Evolutionary conservation across 2,797 vertebrate species (phyloP).

Genomic region (Manis pentadactyla): DNA sequence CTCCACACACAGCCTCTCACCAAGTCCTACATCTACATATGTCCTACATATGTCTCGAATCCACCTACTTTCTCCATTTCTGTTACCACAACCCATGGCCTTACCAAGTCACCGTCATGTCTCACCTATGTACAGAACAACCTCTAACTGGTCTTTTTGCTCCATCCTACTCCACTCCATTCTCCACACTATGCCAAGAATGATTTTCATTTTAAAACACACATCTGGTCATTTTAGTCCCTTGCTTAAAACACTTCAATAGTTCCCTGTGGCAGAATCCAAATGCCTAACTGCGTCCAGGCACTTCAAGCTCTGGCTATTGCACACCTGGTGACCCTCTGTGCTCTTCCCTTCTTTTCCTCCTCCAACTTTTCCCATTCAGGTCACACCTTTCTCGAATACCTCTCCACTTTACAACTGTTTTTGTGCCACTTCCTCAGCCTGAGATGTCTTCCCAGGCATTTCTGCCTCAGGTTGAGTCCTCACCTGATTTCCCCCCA

Average conservation of each 20-base stretch:
- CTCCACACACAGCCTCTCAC: not conserved
- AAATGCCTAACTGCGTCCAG: not conserved
- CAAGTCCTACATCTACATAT: not conserved
- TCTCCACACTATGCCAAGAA: not conserved
- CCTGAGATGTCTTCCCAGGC: not conserved
- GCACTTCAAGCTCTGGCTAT: not conserved
- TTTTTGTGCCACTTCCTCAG: not conserved
- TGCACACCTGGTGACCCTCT: not conserved
- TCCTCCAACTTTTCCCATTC: not conserved
- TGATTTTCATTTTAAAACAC: not conserved
- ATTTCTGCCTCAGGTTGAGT: not conserved
- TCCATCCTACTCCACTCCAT: not conserved
- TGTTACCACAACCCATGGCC: not conserved
- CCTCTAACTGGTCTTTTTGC: not conserved
- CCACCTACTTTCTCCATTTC: not conserved
- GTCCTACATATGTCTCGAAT: not conserved
- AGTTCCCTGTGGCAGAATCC: not conserved
- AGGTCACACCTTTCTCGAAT: slow-evolving; percentile 12
- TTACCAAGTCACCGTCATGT: not conserved
- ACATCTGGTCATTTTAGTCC: not conserved
- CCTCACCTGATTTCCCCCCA: not conserved
- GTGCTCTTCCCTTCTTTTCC: not conserved
- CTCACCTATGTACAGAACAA: not conserved
- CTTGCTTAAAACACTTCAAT: not conserved
- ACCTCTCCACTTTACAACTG: not conserved